phyloP scores from a whole-genome alignment of 2,113 vertebrate species.

The Phasianus colchicus region DNA sequence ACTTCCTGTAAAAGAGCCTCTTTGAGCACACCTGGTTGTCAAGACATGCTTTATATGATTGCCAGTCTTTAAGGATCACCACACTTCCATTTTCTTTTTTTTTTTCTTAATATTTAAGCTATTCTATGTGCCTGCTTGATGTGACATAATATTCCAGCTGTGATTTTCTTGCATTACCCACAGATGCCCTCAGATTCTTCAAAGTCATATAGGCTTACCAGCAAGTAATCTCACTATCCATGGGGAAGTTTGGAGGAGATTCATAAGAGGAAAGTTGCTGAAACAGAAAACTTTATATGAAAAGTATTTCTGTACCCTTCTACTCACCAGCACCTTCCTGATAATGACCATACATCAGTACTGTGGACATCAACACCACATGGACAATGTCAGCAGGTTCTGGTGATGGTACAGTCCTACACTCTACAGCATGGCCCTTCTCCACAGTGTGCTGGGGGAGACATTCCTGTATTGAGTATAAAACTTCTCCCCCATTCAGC shows the following conservation, averaged over 20 bases:
- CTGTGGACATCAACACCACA: fast-evolving
- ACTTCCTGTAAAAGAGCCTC: background rate
- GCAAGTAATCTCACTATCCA: background rate
- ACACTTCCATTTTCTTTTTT: background rate
- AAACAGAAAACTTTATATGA: background rate
- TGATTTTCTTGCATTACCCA: background rate
- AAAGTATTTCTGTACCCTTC: background rate
- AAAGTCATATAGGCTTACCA: background rate
- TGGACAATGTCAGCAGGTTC: background rate
- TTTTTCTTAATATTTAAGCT: background rate
- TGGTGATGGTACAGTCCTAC: background rate
- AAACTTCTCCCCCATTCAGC: background rate
- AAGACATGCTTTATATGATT: background rate
- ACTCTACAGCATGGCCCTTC: too few relatives aligned
- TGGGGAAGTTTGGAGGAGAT: background rate
- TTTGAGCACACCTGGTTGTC: background rate
- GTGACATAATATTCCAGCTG: background rate
- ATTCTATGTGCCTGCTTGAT: background rate
- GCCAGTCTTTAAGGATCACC: background rate
- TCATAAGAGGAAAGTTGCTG: background rate
- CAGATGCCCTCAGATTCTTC: background rate
- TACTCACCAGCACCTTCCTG: background rate
- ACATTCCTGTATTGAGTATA: background rate
- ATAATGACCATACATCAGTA: background rate
- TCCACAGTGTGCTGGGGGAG: background rate